Conservation (phyloP, 1,140 invertebrate genomes). For the Araneus ventricosus region DNA sequence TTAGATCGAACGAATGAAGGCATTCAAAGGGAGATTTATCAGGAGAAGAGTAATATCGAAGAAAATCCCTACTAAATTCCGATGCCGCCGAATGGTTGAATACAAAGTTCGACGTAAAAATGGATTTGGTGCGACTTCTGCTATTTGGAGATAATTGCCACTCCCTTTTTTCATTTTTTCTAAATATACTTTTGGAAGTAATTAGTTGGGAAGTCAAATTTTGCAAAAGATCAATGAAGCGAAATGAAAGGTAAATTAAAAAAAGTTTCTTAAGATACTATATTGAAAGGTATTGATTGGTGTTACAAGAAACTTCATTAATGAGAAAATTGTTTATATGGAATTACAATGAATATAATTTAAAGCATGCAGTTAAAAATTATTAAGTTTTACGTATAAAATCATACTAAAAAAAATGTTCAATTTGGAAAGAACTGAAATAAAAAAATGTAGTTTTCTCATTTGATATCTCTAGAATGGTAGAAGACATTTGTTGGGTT, state of each 20-base stretch:
- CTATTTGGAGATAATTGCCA: not conserved
- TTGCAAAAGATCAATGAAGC: not conserved
- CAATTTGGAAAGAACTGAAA: no score
- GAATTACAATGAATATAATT: no score
- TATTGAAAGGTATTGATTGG: no score
- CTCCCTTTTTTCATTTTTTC: not conserved
- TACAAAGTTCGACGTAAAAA: not conserved
- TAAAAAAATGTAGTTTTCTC: no score
- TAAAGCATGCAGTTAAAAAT: no score
- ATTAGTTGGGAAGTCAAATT: not conserved
- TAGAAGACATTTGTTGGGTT: no score
- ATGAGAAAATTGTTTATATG: no score
- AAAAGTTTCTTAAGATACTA: no score
- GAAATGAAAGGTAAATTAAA: not conserved
- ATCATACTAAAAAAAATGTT: no score
- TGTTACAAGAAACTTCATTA: no score
- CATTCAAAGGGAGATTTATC: slow-evolving; percentile 82
- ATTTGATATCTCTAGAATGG: no score
- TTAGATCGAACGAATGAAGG: not conserved
- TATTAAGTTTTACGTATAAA: no score
- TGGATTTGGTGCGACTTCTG: not conserved
- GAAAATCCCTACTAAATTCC: not conserved
- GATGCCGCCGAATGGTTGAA: not conserved
- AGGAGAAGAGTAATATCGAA: not conserved
- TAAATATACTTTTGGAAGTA: not conserved